Percentiles rank a stretch among this genome's conserved stretches.
phyloP scores from a whole-genome alignment of 1,140 invertebrate species.

The Hylyphantes graminicola region DNA sequence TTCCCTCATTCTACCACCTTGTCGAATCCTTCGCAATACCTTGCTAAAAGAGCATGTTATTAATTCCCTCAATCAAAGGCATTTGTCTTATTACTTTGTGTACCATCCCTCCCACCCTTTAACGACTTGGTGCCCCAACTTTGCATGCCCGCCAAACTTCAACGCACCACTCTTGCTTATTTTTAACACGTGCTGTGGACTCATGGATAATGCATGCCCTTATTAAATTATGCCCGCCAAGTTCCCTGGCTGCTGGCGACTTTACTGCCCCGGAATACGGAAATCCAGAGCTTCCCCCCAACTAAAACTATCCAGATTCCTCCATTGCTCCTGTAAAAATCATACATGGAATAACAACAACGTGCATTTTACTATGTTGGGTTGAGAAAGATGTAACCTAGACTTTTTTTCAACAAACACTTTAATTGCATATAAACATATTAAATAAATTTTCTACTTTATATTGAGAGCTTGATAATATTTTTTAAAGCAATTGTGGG shows the following conservation, averaged over 20 bases:
- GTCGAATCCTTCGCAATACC: too few species aligned
- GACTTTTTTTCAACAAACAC: too few species aligned
- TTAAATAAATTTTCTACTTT: too few species aligned
- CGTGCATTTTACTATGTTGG: too few species aligned
- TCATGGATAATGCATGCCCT: constrained; percentile 41
- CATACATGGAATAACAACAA: too few species aligned
- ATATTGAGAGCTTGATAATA: too few species aligned
- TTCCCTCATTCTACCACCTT: too few species aligned
- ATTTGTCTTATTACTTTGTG: constrained; percentile 7
- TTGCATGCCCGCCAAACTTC: constrained; percentile 35
- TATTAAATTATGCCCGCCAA: constrained; percentile 17
- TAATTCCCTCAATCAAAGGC: not conserved
- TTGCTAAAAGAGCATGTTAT: too few species aligned
- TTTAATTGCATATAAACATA: too few species aligned
- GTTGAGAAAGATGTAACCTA: too few species aligned
- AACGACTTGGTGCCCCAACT: not conserved
- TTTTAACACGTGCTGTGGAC: constrained; percentile 37
- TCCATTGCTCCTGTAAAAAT: not conserved
- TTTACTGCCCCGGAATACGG: not conserved
- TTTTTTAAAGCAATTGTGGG: too few species aligned
- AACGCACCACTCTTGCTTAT: constrained; percentile 42
- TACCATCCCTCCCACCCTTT: not conserved
- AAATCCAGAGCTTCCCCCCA: not conserved
- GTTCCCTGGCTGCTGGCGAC: constrained; percentile 3
- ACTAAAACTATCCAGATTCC: constrained; percentile 2